Evolutionary conservation across 2,797 vertebrate genomes (phyloP).

Genomic region (Urocyon cinereoargenteus): DNA sequence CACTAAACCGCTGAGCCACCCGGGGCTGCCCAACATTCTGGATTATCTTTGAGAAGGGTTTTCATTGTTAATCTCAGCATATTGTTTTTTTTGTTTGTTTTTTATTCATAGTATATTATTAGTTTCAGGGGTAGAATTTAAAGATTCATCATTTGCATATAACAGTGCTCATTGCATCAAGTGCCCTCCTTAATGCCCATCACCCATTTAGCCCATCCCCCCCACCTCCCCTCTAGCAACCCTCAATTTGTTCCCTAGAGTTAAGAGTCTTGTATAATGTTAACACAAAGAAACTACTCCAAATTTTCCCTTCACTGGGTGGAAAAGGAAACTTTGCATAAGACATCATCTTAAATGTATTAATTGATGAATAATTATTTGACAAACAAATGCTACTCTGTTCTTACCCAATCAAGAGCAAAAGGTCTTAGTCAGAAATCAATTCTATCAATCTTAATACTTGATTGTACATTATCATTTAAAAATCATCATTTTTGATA

Average conservation of each 20-base stretch:
- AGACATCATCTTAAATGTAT: background rate
- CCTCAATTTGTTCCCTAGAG: background rate
- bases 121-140: background rate
- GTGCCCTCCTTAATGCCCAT: background rate
- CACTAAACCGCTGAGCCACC: too few relatives aligned
- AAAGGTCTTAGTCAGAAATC: constrained; percentile 21
- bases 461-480: background rate
- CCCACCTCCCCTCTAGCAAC: background rate
- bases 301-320: background rate
- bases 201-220: background rate
- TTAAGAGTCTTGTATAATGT: background rate
- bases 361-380: background rate
- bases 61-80: background rate
- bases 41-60: background rate
- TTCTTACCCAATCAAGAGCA: background rate
- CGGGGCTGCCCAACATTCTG: too few relatives aligned
- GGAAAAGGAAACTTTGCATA: background rate
- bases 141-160: background rate
- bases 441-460: background rate
- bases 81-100: background rate
- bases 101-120: background rate
- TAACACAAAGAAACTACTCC: background rate
- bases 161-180: background rate
- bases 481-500: too few relatives aligned
- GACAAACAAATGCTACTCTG: background rate